Percentiles rank a stretch among this genome's conserved stretches.
phyloP scores from a whole-genome alignment of 2,888 invertebrate genomes.

The Cordylochernes scorpioides region DNA sequence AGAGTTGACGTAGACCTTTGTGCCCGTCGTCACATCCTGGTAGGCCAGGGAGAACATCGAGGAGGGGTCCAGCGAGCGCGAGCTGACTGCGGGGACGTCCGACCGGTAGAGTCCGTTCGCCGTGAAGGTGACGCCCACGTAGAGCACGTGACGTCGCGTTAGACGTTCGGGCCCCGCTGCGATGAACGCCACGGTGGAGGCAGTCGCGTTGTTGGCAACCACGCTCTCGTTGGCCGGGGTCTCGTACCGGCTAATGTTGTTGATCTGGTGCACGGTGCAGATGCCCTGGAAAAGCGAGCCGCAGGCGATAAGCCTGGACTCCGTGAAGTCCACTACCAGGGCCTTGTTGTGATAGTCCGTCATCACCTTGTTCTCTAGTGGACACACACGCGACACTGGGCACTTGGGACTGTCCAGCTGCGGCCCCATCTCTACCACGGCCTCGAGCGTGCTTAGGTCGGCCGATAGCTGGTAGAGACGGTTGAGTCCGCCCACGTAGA shows the following conservation, averaged over 20 bases:
- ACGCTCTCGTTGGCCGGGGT: constrained; percentile 52
- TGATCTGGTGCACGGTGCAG: constrained; percentile 60
- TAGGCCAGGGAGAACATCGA: constrained; percentile 63
- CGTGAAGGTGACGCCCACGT: constrained; percentile 78
- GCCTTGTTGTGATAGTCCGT: constrained; percentile 82
- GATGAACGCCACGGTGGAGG: constrained; percentile 84
- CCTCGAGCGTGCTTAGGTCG: constrained; percentile 48
- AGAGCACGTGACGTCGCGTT: constrained; percentile 54
- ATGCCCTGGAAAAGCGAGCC: constrained; percentile 44
- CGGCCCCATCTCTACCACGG: constrained; percentile 42
- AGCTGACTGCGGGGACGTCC: constrained; percentile 76
- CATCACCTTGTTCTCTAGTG: constrained; percentile 35
- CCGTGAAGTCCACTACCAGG: constrained; percentile 69
- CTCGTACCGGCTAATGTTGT: constrained; percentile 55
- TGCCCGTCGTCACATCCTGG: constrained; percentile 66
- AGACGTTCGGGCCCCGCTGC: constrained; percentile 80
- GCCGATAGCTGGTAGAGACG: constrained; percentile 67
- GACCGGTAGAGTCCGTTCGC: constrained; percentile 71
- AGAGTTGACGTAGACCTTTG: constrained; percentile 70
- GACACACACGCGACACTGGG: constrained; percentile 42
- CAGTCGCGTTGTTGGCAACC: constrained; percentile 78
- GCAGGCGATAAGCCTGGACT: constrained; percentile 63
- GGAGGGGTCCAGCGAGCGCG: constrained; percentile 57
- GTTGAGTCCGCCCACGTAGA: constrained; percentile 71
- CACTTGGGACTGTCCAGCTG: constrained; percentile 67